These are phyloP conservation scores for Mythimna lalbum DNA, from an alignment of 2,888 invertebrate genomes.

Conservation along the genomic window DNA sequence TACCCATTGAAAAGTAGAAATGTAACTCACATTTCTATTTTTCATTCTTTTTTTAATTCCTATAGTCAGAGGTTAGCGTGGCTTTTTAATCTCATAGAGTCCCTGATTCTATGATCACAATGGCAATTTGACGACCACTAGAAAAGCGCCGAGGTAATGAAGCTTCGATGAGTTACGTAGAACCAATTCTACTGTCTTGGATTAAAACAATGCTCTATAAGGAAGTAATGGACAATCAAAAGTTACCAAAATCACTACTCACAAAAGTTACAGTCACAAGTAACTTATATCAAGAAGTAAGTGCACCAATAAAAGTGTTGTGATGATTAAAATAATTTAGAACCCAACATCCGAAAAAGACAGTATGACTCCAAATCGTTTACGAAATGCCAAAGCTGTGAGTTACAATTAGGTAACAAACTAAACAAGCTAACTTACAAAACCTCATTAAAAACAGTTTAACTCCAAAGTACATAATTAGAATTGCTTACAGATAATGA, in stretches of 20 bases:
- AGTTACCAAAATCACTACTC: background rate
- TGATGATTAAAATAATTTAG: background rate
- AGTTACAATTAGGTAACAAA: conserved; percentile 1
- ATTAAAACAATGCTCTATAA: background rate
- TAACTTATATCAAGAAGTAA: too few relatives aligned
- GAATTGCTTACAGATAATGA: conserved; percentile 14
- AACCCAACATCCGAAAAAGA: background rate
- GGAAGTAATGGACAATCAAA: background rate
- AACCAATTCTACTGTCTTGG: background rate
- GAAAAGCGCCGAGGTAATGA: background rate
- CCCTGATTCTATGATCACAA: too few relatives aligned
- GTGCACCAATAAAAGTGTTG: too few relatives aligned
- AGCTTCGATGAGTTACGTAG: background rate
- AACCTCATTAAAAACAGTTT: conserved; percentile 38
- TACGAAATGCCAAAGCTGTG: background rate
- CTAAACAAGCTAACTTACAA: conserved; percentile 10
- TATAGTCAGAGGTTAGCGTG: too few relatives aligned
- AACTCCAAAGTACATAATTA: conserved; percentile 3
- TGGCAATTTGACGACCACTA: background rate
- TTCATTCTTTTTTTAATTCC: too few relatives aligned
- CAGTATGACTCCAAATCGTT: background rate
- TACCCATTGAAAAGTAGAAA: too few relatives aligned
- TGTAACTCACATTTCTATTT: too few relatives aligned
- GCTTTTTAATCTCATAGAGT: too few relatives aligned
- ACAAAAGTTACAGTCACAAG: too few relatives aligned